Evolutionary conservation across 2,888 invertebrate species (phyloP), one percentile per base, ranked within the genome.

Genomic region (Dyspetes luteomarginatus): DNA sequence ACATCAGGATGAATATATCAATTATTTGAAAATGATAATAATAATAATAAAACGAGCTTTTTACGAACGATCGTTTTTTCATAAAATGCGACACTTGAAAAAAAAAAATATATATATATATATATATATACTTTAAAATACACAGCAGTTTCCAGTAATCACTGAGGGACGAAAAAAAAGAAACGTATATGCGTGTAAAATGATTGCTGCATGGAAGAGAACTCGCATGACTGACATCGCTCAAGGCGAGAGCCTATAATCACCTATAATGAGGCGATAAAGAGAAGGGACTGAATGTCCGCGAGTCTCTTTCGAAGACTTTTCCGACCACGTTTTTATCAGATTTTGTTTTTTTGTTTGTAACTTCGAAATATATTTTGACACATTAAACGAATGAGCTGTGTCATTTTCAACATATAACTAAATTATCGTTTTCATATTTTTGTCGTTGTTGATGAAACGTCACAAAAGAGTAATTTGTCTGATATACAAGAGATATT

Each of bases 221-320:
- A 9, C 45, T 72, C 67, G 72, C 80, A 41, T 68, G 48, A 72
- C 55, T 64, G 52, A 22, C n/a, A n/a, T 60, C 52, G 71, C 58
- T 65, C 56, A 48, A 55, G 50, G 55, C 52, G 56, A 60, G 15
- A 3, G n/a, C 12, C 24, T 22, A 36, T 24, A 43, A 26, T 43
- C n/a, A n/a, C n/a, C n/a, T 36, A 36, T 36, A 36, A 36, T 12
- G 3, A 36, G 36, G 7, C 36, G 36, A 36, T 7, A 36, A 12
- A 36, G 36, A 12, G 36, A 36, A 36, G 36, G 36, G 36, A 36
- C 3, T 7, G 17, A 52, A 60, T 19, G 17, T 24, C 9, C 36
- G 12, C 43, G 56, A 28, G 19, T 19, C 17, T n/a, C 5, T 17
- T 4, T n/a, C 48, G 48, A 48, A 48, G 48, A n/a, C 43, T 22